phyloP scores from a whole-genome alignment of 2,797 vertebrate genomes.

The Falco peregrinus region DNA sequence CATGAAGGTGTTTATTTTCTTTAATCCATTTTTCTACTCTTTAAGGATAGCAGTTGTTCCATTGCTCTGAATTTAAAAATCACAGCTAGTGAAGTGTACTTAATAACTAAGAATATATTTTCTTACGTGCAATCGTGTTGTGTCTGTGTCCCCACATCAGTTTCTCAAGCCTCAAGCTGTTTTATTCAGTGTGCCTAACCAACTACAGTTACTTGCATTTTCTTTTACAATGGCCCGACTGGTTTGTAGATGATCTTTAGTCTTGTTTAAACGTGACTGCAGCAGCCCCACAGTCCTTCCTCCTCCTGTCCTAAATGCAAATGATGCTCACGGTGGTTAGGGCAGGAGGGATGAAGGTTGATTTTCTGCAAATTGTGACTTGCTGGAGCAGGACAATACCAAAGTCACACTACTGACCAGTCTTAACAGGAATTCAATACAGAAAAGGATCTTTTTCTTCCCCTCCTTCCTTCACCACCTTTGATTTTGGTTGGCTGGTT shows the following conservation, averaged over 20 bases:
- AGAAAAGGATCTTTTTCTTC: neutral
- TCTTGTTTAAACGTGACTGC: constrained; percentile 15
- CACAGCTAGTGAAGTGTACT: neutral
- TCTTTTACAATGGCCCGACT: constrained; percentile 13
- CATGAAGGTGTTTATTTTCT: neutral
- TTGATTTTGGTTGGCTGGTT: neutral
- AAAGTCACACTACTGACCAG: neutral
- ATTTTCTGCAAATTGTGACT: neutral
- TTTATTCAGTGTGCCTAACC: constrained; percentile 30
- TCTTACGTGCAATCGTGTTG: neutral
- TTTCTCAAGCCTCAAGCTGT: constrained; percentile 20
- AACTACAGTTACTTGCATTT: constrained; percentile 32
- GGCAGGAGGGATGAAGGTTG: neutral
- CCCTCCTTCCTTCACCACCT: neutral
- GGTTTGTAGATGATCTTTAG: constrained; percentile 34
- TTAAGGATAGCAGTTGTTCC: neutral
- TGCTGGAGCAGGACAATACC: neutral
- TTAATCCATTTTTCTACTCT: neutral
- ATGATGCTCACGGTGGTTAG: neutral
- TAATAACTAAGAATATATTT: neutral
- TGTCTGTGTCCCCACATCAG: constrained; percentile 1
- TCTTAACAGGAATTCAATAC: neutral
- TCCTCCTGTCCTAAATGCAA: neutral
- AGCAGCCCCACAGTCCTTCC: neutral
- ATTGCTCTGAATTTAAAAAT: neutral